Base-by-base conservation (phyloP, 1,140 invertebrate genomes). In the Orius laevigatus region DNA sequence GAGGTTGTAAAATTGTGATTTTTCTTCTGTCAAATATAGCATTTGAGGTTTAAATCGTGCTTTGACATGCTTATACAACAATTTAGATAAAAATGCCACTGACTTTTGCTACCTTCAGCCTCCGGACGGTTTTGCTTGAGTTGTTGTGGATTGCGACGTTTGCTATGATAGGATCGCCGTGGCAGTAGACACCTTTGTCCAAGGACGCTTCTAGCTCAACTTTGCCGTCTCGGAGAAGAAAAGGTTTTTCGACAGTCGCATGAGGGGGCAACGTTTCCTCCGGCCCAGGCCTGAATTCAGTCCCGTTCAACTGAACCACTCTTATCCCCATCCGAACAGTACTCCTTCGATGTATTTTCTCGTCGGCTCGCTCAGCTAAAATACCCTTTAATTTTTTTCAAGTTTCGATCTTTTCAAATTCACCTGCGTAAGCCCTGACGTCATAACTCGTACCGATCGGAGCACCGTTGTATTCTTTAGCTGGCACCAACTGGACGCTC, bases 81-180 rank as follows among this genome's bases (percentile, higher is more conserved):
- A 38, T 38, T 16, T 38, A 38, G 36, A 38, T n/a, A 38, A 16
- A 38, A 38, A 38, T 10, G 3, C 36, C 3, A 14, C 12, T 11
- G 9, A 32, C 9, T 20, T 14, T 12, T 38, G 18, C 50, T 74
- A 82, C 80, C 73, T 79, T 88, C 52, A 98, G 83, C 67, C 90
- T 83, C 59, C 89, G 81, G 5, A 98, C 85, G 50, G 86, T 92
- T 68, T 93, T 95, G 60, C 81, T 88, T 57, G 89, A 95, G 57
- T 91, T 90, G 65, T 99, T 98, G 53, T 78, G 78, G 42, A 98
- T 76, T 51, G 80, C 73, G 6, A 98, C 78, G 60, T 82, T 86
- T 0, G 98, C 84, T 41, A 76, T 72, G 50, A 98, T 80, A 2
- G 82, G 73, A 62, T 98, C 92, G 8, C 90, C 93, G 62, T 98